Conservation (phyloP, 2,113 vertebrate species). For the Gulo gulo region DNA sequence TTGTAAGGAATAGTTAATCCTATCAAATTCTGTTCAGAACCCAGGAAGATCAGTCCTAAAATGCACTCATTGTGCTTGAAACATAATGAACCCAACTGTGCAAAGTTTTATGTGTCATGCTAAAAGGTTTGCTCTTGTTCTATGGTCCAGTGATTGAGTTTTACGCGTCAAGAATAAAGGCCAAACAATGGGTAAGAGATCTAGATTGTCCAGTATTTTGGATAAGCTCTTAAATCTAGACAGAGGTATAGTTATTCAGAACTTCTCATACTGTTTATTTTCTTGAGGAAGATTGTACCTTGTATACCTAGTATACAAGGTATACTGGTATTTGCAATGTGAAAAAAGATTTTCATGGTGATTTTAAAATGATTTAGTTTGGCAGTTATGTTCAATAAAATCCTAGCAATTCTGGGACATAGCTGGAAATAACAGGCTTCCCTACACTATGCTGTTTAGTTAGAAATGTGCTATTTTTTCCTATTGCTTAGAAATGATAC, state of each 20-base stretch:
- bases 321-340: background rate
- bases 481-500: background rate
- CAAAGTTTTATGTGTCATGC: background rate
- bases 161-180: background rate
- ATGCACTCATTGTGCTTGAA: background rate
- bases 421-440: background rate
- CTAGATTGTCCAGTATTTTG: background rate
- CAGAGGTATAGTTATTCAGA: background rate
- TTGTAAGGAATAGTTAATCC: background rate
- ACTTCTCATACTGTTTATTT: background rate
- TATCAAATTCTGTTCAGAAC: background rate
- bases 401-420: background rate
- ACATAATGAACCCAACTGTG: background rate
- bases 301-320: background rate
- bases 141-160: background rate
- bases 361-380: background rate
- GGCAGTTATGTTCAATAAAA: conserved; percentile 5
- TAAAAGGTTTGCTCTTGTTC: background rate
- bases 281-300: background rate
- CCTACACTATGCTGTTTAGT: background rate
- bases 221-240: background rate
- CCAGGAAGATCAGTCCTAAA: background rate
- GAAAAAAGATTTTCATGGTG: background rate
- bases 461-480: background rate
- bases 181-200: background rate